Base-by-base conservation (phyloP, 2,797 vertebrate species). In the Champsocephalus esox region DNA sequence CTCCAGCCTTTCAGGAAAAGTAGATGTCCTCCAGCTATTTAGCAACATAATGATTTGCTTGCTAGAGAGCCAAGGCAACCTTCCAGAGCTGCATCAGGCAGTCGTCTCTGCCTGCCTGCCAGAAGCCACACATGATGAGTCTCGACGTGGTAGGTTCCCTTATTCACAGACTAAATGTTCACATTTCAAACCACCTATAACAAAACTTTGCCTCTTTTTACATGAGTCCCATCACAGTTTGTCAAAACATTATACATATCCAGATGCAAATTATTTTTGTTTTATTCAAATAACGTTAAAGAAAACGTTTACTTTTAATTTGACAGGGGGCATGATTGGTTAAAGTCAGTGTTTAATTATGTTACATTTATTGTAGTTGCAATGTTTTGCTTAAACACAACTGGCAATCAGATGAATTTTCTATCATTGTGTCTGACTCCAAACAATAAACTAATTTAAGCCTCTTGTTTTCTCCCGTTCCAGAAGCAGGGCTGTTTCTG, bases 31-130 rank as follows among this genome's bases (percentile, higher is more conserved):
- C 0, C 81, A 83, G 54, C 56, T 90, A 44, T 96, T 96, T 79
- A 96, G 92, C 8, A 66, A 51, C 0, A 51, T 97, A 52, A 96
- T 99, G 97, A 81, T 97, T 6, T 83, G 58, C 46, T 81, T 98
- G 7, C 38, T 96, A 54, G 94, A 94, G 41, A 81, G 84, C 62
- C 94, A 79, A 73, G 91, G 89, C 19, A 51, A 65, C 1, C 50
- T 62, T 0, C 64, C 57, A 38, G 88, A 77, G 19, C 61, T 87
- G 4, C 93, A 95, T 34, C 71, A 41, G 0, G 73, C 70, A 1
- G 85, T 92, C 0, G 7, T 96, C 46, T 90, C 79, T 80, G 88
- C 85, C 32, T 93, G 34, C 75, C 81, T 54, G 81, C 84, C 56
- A 5, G 70, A 68, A 16, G 58, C 64, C 0, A 45, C 88, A 6